A percentile compares a stretch with the other conserved stretches of the same genome.
phyloP scores from a whole-genome alignment of 2,888 invertebrate species.

The Clitarchus hookeri region DNA sequence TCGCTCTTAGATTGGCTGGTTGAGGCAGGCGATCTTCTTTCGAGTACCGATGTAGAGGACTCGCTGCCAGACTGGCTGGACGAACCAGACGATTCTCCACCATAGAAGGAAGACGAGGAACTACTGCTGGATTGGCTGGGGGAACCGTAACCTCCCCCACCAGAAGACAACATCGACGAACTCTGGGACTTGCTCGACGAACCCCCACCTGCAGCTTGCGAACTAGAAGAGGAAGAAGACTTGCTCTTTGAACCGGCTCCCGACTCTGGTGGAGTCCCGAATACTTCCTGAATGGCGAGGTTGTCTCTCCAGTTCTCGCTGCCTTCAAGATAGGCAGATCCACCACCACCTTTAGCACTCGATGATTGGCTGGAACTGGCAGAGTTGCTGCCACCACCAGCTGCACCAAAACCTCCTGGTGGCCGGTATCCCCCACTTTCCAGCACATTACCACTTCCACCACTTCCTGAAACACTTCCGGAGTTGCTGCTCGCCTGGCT shows the following conservation, averaged over 20 bases:
- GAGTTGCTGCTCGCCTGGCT: background rate
- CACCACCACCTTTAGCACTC: background rate
- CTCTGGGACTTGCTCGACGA: background rate
- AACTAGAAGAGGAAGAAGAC: background rate
- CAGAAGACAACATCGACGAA: background rate
- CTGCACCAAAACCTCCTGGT: background rate
- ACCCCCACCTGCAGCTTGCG: background rate
- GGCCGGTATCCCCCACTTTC: background rate
- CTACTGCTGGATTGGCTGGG: constrained; percentile 1
- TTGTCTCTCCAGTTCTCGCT: background rate
- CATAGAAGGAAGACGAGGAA: background rate
- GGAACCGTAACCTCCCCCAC: background rate
- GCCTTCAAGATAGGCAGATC: background rate
- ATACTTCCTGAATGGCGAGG: background rate
- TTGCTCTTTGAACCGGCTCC: background rate
- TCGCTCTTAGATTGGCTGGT: background rate
- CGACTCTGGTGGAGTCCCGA: background rate
- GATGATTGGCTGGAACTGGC: background rate
- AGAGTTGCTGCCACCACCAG: background rate
- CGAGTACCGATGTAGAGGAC: background rate
- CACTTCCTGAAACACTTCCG: background rate
- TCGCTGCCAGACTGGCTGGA: background rate
- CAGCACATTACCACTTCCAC: background rate
- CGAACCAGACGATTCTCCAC: background rate
- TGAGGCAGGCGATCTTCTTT: background rate